Evolutionary conservation across 2,888 invertebrate species (phyloP).

Genomic region (Tenodera sinensis): DNA sequence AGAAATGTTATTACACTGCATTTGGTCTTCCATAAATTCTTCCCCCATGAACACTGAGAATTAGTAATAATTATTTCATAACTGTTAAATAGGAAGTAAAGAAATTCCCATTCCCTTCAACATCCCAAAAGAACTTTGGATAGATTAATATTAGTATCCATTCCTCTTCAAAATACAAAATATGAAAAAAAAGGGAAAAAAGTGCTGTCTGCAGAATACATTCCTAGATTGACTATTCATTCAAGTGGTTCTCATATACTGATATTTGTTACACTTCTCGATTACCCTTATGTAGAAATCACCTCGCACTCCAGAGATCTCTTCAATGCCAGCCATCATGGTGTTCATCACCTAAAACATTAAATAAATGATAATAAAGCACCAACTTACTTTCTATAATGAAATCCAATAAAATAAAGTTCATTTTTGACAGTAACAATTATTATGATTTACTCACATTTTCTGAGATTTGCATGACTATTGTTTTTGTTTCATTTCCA

Average conservation of each 20-base stretch:
- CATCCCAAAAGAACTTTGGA: too few species aligned
- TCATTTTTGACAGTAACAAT: neutral
- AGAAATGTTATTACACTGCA: too few species aligned
- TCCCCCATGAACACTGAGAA: too few species aligned
- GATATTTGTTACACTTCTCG: neutral
- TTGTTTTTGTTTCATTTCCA: conserved; percentile 43
- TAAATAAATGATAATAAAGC: neutral
- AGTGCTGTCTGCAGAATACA: neutral
- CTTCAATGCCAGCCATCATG: conserved; percentile 57
- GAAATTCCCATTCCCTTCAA: too few species aligned
- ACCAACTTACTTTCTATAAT: neutral
- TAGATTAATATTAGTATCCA: neutral
- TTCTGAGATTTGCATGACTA: conserved; percentile 54
- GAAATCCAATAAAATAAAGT: neutral
- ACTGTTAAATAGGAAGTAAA: too few species aligned
- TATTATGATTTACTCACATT: conserved; percentile 43
- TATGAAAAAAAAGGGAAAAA: neutral
- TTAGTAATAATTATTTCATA: too few species aligned
- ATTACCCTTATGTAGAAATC: conserved; percentile 46
- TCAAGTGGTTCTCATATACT: neutral
- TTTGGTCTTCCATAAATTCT: too few species aligned
- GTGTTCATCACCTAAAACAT: conserved; percentile 50
- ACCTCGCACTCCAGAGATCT: conserved; percentile 52
- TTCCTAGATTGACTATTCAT: neutral
- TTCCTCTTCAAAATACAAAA: neutral